Base-by-base conservation (phyloP, 1,140 invertebrate genomes). In the Pentalonia nigronervosa region DNA sequence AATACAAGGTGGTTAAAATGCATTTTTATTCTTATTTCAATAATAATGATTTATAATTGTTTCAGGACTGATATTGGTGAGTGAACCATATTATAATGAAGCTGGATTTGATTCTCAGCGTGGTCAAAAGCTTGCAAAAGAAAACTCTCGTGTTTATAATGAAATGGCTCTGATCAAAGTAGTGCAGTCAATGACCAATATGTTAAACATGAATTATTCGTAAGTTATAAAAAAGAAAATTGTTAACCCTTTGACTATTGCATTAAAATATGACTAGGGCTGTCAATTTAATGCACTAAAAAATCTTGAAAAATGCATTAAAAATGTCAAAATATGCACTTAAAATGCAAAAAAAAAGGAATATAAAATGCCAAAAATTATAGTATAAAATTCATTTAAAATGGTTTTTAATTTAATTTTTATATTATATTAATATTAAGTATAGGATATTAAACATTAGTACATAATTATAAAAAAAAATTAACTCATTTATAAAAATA, bases 31-130 rank as follows among this genome's bases (percentile, higher is more conserved):
- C 36, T 60, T 50, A 93, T 34, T 36, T 17, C 36, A 23, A 81
- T 60, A 93, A 93, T 93, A 76, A 91, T 93, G 93, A 94, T 94
- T 94, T 93, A 45, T 48, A 17, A 91, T 81, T 56, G 9, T 93
- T 60, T 45, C 8, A 93, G 91, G 91, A 98, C 41, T 99, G 94
- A 99, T 99, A 95, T 96, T 99, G 94, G 98, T 99, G 30, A 97
- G 98, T 67, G 98, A 99, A 95, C 99, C 99, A 20, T 99, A 99
- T 95, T 99, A 99, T 95, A 99, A 99, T 96, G 99, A 99, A 95
- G 99, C 99, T 45, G 99, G 99, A 45, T 99, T 99, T 95, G 99
- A 99, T 96, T 96, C 98, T 94, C 98, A 97, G 93, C 96, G 98
- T 76, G 98, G 98, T 90, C 98, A 98, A 88, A 97, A 98, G 41